Base-by-base conservation (phyloP, 2,888 invertebrate genomes). In the Ennomos quercinarius region DNA sequence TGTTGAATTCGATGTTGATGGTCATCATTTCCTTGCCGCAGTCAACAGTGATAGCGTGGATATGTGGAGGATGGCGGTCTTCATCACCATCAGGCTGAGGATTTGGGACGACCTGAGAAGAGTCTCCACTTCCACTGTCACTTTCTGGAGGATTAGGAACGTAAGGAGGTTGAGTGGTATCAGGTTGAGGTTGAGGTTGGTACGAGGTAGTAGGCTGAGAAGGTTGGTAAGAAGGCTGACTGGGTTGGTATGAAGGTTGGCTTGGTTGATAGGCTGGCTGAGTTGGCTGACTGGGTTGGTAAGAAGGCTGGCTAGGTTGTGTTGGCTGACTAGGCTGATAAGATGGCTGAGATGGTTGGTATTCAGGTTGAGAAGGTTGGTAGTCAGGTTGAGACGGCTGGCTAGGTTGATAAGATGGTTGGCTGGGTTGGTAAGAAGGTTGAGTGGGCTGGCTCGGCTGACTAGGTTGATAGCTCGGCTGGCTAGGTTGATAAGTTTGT, bases 11-110 rank as follows among this genome's bases (percentile, higher is more conserved):
- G 9, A 97, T 94, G 68, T 95, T 94, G 61, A 97, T 96, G 1
- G 95, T 96, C 97, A 97, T 97, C 95, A 95, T 95, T 66, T 96
- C 96, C 79, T 96, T 96, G 58, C 95, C 95, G 73, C 97, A 97
- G 72, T 95, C 93, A 0, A 97, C 97, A 41, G 96, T 94, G 56
- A 97, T 94, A 0, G 93, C 94, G 76, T 96, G 95, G 68, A 97
- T 95, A 69, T 96, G 96, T 2, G 96, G 95, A 42, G 96, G 96
- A 76, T 96, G 96, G 55, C 94, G 94, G 49, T 93, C 89, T 35
- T 95, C 95, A 40, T 95, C 95, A n/a, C 93, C 94, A 41, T 74
- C 73, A 41, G 74, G 63, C 5, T 69, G 43, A 36, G 73, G 63
- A 47, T 27, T 27, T 6, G 27, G 27, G 68, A 50, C 47, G 6